Base-by-base conservation (phyloP, 2,113 vertebrate genomes). In the Erythrolamprus reginae region DNA sequence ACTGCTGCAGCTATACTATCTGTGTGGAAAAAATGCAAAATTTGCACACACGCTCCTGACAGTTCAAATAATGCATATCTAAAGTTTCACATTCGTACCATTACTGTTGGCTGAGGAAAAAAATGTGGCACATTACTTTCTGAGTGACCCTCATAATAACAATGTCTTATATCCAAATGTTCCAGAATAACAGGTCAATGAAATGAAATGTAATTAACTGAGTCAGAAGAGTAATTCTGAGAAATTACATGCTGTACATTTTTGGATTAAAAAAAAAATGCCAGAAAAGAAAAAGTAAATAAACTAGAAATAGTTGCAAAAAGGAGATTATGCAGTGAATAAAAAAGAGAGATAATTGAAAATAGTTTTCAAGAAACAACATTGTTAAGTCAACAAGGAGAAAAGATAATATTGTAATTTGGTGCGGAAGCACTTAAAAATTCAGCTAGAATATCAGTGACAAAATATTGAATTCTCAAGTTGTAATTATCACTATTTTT, bases 401-500 rank as follows among this genome's bases (percentile, higher is more conserved):
- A 93, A 21, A 24, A 61, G 10, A 89, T 90, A 90, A 95, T 92
- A 84, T 1, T 50, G 77, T 38, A 90, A 92, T 26, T 82, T 58
- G 92, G 58, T 88, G 82, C 0, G 56, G 51, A 89, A 93, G 70
- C 3, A 50, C 38, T 65, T 89, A 47, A 38, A 88, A 86, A 5
- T 45, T 93, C 70, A 92, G 1, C 28, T 45, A 94, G 55, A 93
- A 58, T 83, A 89, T 6, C 90, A 89, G 45, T 21, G 77, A 90
- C 24, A 89, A 26, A 58, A 89, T 87, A 89, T 48, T 24, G 17
- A 87, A 38, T 89, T 8, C 9, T 10, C 21, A 94, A 95, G 85
- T 51, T 24, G 2, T 92, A 38, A 9, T 61, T 28, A 82, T 83
- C 47, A n/a, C 58, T 61, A n/a, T 61, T 10, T 61, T 61, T 61